These are phyloP conservation scores for Bovichtus variegatus DNA, from an alignment of 2,797 vertebrate genomes.

Conservation along the genomic window DNA sequence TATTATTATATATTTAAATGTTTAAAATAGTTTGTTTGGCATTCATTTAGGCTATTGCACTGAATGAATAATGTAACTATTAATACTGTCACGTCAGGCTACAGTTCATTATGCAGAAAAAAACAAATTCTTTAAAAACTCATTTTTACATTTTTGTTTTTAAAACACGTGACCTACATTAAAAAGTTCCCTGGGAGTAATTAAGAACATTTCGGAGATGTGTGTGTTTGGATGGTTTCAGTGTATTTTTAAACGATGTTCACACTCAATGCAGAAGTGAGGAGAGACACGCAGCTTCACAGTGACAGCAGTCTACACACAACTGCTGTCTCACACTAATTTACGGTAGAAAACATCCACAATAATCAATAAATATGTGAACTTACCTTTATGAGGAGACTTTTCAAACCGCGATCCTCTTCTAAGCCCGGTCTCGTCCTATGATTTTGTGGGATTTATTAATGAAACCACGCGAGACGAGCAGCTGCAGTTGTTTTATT, in stretches of 20 bases:
- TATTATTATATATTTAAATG: neutral
- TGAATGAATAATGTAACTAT: neutral
- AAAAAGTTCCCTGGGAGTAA: neutral
- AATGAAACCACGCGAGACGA: slow-evolving; percentile 19
- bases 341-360: neutral
- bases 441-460: neutral
- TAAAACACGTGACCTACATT: neutral
- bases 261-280: neutral
- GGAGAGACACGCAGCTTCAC: neutral
- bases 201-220: neutral
- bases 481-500: neutral
- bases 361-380: neutral
- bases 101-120: neutral
- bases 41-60: neutral
- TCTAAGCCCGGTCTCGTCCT: neutral
- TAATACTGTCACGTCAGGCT: neutral
- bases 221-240: neutral
- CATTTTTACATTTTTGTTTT: neutral
- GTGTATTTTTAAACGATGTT: neutral
- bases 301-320: neutral
- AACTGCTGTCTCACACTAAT: neutral
- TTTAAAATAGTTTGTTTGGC: neutral
- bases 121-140: neutral
- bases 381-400: slow-evolving; percentile 44
- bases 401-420: neutral